phyloP scores from a whole-genome alignment of 1,140 invertebrate genomes.

The Trialeurodes vaporariorum region DNA sequence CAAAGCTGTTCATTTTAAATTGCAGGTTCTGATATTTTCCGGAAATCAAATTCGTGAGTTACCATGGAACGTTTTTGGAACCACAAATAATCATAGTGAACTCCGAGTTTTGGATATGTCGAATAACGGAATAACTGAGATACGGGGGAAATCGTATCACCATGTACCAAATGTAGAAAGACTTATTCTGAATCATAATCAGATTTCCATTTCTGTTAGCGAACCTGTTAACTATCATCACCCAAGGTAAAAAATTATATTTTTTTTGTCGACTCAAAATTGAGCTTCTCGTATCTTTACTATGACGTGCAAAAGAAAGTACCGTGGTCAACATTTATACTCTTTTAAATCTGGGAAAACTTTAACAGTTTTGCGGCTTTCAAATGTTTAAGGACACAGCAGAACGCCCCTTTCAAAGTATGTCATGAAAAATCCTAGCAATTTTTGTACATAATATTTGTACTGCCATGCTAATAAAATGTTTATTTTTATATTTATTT shows the following conservation, averaged over 20 bases:
- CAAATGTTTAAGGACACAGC: too few species aligned
- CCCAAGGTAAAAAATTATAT: constrained; percentile 41
- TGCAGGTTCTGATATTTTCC: constrained; percentile 56
- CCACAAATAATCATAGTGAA: constrained; percentile 39
- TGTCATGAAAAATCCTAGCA: too few species aligned
- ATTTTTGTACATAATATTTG: too few species aligned
- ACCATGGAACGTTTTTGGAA: constrained; percentile 61
- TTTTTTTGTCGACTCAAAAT: too few species aligned
- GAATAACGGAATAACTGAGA: constrained; percentile 58
- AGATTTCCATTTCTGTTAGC: constrained; percentile 44
- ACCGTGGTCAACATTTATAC: too few species aligned
- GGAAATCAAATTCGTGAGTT: constrained; percentile 53
- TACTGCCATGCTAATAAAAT: too few species aligned
- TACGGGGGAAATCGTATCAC: constrained; percentile 64
- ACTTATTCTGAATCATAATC: constrained; percentile 62
- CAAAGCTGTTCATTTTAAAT: constrained; percentile 14
- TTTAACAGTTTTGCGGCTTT: too few species aligned
- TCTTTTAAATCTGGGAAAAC: too few species aligned
- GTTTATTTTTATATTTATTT: too few species aligned
- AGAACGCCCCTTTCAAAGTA: too few species aligned
- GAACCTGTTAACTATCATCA: constrained; percentile 45
- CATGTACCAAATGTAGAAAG: constrained; percentile 55
- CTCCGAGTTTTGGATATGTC: constrained; percentile 62
- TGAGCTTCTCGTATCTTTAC: too few species aligned
- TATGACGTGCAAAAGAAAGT: too few species aligned